Evolutionary conservation across 2,888 invertebrate genomes (phyloP), one percentile per base, ranked within the genome.

Genomic region (Nycteola revayana): DNA sequence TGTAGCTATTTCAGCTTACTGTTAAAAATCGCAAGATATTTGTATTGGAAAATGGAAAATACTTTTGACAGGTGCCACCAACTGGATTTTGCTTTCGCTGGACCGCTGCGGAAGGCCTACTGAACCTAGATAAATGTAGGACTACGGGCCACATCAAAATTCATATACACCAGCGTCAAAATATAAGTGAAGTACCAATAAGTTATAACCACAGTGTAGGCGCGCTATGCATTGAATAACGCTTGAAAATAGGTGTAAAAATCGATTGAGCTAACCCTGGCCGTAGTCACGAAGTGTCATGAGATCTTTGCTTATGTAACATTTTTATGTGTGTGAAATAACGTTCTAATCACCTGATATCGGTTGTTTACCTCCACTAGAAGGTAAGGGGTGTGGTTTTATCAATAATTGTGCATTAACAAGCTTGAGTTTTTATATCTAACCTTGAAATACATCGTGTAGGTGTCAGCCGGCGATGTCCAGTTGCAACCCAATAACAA

Each of bases 271-370:
- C 46, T 67, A 68, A 66, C 66, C 63, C 49, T 62, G 63, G 63
- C 56, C 52, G 64, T 60, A 59, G 56, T 45, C 31, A 36, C 10
- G 48, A 64, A 51, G 73, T 83, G 86, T 85, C 87, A 87, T 83
- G 78, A 75, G 82, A 78, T 67, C 67, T 52, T 48, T 46, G 71
- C 87, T 87, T 87, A 87, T 86, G 86, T 87, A 87, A 87, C 80
- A 76, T 71, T 75, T n/a, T 78, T 66, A 56, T 75, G 67, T 71
- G 67, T 65, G 71, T 74, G 74, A 81, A 79, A 73, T 76, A 75
- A 70, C 68, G 59, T 55, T 74, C 63, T 60, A 59, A 54, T 63
- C 64, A 55, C 66, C 68, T 71, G 73, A 67, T 75, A 78, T 62
- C 57, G 58, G 59, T 69, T 73, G 77, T 85, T 82, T 83, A 82